phyloP scores from a whole-genome alignment of 2,113 vertebrate genomes.

The Pangasianodon hypophthalmus region DNA sequence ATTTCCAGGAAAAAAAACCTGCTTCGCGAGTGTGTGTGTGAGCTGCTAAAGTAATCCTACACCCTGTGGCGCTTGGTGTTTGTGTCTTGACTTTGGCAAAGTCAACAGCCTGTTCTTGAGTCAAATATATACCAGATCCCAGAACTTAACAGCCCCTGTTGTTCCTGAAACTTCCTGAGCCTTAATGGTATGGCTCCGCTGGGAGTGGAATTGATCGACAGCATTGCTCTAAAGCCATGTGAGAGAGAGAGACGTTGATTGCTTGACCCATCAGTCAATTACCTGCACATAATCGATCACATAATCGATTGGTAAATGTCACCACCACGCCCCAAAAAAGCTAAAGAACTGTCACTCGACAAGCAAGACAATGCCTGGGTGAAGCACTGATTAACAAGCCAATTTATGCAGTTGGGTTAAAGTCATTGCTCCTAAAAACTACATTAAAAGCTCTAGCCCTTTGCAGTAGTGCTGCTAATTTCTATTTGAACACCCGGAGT shows the following conservation, averaged over 20 bases:
- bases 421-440: neutral
- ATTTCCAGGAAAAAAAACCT: neutral
- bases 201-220: constrained; percentile 56
- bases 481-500: neutral
- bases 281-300: constrained; percentile 54
- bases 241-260: constrained; percentile 47
- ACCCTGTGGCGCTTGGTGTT: constrained; percentile 32
- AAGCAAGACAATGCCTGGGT: neutral
- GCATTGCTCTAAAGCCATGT: constrained; percentile 38
- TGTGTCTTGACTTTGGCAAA: constrained; percentile 55
- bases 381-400: neutral
- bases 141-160: constrained; percentile 40
- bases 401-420: neutral
- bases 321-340: neutral
- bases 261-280: constrained; percentile 58
- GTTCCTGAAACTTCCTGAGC: constrained; percentile 54
- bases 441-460: neutral
- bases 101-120: constrained; percentile 50
- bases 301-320: constrained; percentile 36
- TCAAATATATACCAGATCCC: constrained; percentile 51
- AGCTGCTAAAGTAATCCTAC: constrained; percentile 20
- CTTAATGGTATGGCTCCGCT: constrained; percentile 57
- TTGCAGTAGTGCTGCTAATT: neutral
- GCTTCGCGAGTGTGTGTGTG: neutral
- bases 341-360: constrained; percentile 22